phyloP scores from a whole-genome alignment of 2,797 vertebrate species.

The Psittacula derbiana region DNA sequence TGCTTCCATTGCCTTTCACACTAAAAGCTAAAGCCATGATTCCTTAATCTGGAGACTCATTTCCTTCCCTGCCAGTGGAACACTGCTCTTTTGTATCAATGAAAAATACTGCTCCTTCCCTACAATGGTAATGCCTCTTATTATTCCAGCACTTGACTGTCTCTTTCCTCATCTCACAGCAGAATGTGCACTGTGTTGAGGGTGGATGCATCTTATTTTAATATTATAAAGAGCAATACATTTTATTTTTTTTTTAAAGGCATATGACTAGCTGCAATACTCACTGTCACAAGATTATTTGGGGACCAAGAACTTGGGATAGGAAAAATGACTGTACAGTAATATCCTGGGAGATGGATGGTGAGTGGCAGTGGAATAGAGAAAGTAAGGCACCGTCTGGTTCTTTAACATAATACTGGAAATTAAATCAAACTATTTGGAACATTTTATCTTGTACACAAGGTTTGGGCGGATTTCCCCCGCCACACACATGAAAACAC shows the following conservation, averaged over 20 bases:
- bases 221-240: not conserved
- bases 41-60: not conserved
- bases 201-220: not conserved
- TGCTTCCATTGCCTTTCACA: not conserved
- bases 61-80: not conserved
- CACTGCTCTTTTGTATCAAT: not conserved
- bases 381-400: not conserved
- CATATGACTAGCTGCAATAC: not conserved
- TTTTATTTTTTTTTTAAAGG: not conserved
- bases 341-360: not conserved
- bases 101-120: not conserved
- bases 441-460: not conserved
- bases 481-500: not conserved
- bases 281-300: not conserved
- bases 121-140: not conserved
- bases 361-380: not conserved
- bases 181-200: not conserved
- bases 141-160: not conserved
- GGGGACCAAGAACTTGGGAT: not conserved
- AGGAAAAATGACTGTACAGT: not conserved
- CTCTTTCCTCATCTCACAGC: not conserved
- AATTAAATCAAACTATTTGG: not conserved
- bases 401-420: not conserved
- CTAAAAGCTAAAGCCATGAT: not conserved
- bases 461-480: not conserved